These are phyloP conservation scores for Dynastes tityus DNA, from an alignment of 2,888 invertebrate genomes.

Conservation along the genomic window DNA sequence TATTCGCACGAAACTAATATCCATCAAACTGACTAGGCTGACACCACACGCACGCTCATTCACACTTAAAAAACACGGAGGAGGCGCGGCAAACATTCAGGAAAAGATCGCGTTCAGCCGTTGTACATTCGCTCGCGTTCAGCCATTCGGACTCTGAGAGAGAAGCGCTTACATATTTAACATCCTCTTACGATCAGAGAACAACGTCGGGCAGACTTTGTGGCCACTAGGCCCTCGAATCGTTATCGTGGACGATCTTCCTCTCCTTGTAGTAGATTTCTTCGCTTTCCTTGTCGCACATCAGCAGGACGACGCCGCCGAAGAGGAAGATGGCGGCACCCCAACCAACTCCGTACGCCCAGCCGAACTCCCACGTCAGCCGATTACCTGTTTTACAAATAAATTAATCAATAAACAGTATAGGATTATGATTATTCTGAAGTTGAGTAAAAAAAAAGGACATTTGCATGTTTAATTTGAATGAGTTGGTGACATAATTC, in stretches of 20 bases:
- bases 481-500: too few relatives aligned
- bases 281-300: slow-evolving; percentile 98
- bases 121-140: slow-evolving; percentile 60
- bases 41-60: slow-evolving; percentile 58
- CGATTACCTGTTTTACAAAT: slow-evolving; percentile 79
- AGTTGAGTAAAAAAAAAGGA: too few relatives aligned
- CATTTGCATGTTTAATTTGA: too few relatives aligned
- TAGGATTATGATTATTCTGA: too few relatives aligned
- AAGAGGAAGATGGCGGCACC: slow-evolving; percentile 96
- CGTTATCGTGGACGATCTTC: slow-evolving; percentile 84
- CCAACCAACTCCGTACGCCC: slow-evolving; percentile 99
- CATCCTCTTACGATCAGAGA: slow-evolving; percentile 72
- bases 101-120: neutral
- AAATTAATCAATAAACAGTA: too few relatives aligned
- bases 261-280: slow-evolving; percentile 98
- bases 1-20: slow-evolving; percentile 33
- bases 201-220: slow-evolving; percentile 81
- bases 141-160: slow-evolving; percentile 59
- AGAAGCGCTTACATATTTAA: slow-evolving; percentile 63
- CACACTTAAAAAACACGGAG: neutral
- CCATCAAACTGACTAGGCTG: slow-evolving; percentile 65
- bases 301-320: slow-evolving; percentile 92
- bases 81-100: neutral
- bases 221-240: slow-evolving; percentile 78
- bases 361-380: slow-evolving; percentile 96